phyloP scores from a whole-genome alignment of 2,888 invertebrate genomes.

The Allolobophora icterica region DNA sequence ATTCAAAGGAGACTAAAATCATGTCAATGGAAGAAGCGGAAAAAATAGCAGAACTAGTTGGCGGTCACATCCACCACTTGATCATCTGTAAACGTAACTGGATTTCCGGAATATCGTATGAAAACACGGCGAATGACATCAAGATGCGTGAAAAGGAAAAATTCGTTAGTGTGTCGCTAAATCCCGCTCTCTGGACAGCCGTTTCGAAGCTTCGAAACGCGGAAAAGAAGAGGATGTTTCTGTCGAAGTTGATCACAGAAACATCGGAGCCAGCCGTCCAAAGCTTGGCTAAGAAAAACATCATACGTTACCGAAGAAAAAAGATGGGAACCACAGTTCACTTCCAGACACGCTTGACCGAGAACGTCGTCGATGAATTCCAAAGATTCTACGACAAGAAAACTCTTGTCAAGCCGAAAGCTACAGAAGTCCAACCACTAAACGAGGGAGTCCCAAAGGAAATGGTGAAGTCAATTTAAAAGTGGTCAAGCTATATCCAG shows the following conservation, averaged over 20 bases:
- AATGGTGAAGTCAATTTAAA: too few relatives aligned
- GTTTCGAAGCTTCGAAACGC: slow-evolving; percentile 36
- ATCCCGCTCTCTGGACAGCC: slow-evolving; percentile 35
- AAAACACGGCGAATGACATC: slow-evolving; percentile 33
- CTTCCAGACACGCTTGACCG: slow-evolving; percentile 23
- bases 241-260: slow-evolving; percentile 40
- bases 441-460: too few relatives aligned
- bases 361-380: slow-evolving; percentile 32
- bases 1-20: not conserved
- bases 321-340: not conserved
- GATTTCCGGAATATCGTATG: slow-evolving; percentile 34
- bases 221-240: slow-evolving; percentile 33
- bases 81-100: too few relatives aligned
- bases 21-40: slow-evolving; percentile 35
- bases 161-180: slow-evolving; percentile 43
- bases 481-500: too few relatives aligned
- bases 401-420: slow-evolving; percentile 21
- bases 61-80: too few relatives aligned
- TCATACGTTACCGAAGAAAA: slow-evolving; percentile 36
- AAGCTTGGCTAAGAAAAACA: slow-evolving; percentile 32
- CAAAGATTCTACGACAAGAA: slow-evolving; percentile 33
- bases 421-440: too few relatives aligned
- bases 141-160: slow-evolving; percentile 45
- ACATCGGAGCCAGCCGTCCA: slow-evolving; percentile 38
- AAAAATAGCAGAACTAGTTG: too few relatives aligned